These are phyloP conservation scores for Hypomesus transpacificus DNA, from an alignment of 2,113 vertebrate genomes.

Conservation along the genomic window DNA sequence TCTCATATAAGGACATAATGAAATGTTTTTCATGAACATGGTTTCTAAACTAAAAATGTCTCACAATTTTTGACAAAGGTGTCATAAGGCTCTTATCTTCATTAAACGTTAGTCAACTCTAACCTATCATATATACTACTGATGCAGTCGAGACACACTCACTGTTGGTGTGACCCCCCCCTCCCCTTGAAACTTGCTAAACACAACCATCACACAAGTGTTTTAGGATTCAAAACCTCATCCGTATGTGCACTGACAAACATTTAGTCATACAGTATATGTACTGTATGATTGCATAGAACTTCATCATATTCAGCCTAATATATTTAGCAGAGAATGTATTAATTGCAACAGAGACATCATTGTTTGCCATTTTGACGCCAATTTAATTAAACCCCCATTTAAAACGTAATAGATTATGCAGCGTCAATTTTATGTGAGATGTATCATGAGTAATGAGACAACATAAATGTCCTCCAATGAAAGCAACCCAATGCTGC, in stretches of 20 bases:
- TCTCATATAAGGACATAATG: slow-evolving; percentile 77
- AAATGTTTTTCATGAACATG: slow-evolving; percentile 79
- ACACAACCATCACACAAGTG: slow-evolving; percentile 86
- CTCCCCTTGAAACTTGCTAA: slow-evolving; percentile 71
- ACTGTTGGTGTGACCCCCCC: too few species aligned
- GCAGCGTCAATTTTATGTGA: slow-evolving; percentile 67
- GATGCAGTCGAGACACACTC: slow-evolving; percentile 22
- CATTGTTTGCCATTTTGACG: slow-evolving; percentile 98
- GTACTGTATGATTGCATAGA: slow-evolving; percentile 93
- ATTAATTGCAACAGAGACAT: slow-evolving; percentile 99
- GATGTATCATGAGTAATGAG: slow-evolving; percentile 69
- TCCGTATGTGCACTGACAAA: slow-evolving; percentile 85
- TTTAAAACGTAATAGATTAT: slow-evolving; percentile 89
- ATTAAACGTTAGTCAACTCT: slow-evolving; percentile 85
- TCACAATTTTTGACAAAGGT: slow-evolving; percentile 68
- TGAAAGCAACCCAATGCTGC: slow-evolving; percentile 12
- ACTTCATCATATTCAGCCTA: slow-evolving; percentile 98
- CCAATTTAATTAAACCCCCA: slow-evolving; percentile 94
- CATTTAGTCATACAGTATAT: slow-evolving; percentile 78
- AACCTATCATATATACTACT: slow-evolving; percentile 86
- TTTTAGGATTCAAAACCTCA: slow-evolving; percentile 94
- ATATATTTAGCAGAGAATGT: slow-evolving; percentile 99
- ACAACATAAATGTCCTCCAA: slow-evolving; percentile 49
- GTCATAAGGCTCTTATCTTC: slow-evolving; percentile 85
- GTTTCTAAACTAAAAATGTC: slow-evolving; percentile 79